Conservation (phyloP, 2,797 vertebrate species). For the Miichthys miiuy region DNA sequence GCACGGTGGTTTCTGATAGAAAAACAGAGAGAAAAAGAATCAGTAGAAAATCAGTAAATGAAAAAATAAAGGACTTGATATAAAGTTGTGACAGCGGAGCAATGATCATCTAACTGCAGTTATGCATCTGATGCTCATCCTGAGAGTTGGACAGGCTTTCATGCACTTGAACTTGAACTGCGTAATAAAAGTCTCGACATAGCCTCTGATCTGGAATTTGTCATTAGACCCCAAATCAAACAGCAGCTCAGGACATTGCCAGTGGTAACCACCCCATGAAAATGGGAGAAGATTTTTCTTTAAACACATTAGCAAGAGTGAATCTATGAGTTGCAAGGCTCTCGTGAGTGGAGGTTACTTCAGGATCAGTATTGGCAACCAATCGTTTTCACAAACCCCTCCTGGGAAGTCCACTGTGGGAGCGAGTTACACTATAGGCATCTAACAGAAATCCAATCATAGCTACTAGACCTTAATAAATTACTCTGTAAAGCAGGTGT, state of each 20-base stretch:
- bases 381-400: slow-evolving; percentile 61
- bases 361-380: slow-evolving; percentile 51
- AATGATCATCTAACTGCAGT: not conserved
- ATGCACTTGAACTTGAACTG: slow-evolving; percentile 22
- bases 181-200: not conserved
- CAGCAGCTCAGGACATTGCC: not conserved
- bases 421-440: slow-evolving; percentile 81
- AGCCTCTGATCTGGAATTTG: not conserved
- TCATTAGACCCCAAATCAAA: not conserved
- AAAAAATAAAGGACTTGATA: not conserved
- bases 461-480: slow-evolving; percentile 72
- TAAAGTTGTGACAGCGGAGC: not conserved
- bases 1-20: not conserved
- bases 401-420: slow-evolving; percentile 71
- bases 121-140: slow-evolving; percentile 33
- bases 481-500: slow-evolving; percentile 77
- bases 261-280: not conserved
- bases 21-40: not conserved
- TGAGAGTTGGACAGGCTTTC: slow-evolving; percentile 45
- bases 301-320: slow-evolving; percentile 21
- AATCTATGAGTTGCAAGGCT: slow-evolving; percentile 18
- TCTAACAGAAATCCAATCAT: slow-evolving; percentile 82
- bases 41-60: not conserved
- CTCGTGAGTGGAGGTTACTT: slow-evolving; percentile 45
- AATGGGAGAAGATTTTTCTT: not conserved